Evolutionary conservation across 2,113 vertebrate genomes (phyloP).

Genomic region (Siphamia tubifer): DNA sequence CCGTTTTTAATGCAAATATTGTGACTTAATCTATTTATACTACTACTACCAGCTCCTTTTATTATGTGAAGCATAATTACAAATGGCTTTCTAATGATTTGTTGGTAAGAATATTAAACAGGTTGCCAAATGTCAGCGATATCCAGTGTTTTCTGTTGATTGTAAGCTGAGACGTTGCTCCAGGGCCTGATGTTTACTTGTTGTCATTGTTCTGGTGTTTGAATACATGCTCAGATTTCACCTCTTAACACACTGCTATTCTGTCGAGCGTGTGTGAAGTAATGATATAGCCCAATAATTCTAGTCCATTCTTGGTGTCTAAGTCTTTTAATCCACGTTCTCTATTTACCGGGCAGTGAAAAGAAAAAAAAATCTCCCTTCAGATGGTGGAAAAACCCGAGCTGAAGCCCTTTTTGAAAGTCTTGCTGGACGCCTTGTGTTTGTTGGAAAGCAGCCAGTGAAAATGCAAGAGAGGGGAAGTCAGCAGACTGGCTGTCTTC

Average conservation of each 20-base stretch:
- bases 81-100: too few species aligned
- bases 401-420: constrained; percentile 67
- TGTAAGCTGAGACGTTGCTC: too few species aligned
- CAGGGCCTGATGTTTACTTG: too few species aligned
- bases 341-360: constrained; percentile 28
- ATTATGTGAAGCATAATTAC: too few species aligned
- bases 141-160: too few species aligned
- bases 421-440: constrained; percentile 67
- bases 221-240: background rate
- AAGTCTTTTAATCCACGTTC: constrained; percentile 49
- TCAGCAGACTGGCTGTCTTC: constrained; percentile 76
- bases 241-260: background rate
- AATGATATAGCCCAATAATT: background rate
- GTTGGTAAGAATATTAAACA: too few species aligned
- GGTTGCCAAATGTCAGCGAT: too few species aligned
- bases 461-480: constrained; percentile 69
- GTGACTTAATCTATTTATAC: too few species aligned
- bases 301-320: background rate
- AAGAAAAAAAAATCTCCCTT: constrained; percentile 34
- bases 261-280: background rate
- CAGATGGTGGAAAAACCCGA: constrained; percentile 74
- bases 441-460: constrained; percentile 73
- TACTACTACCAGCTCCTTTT: too few species aligned
- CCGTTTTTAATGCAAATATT: too few species aligned
- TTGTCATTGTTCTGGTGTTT: background rate